These are phyloP conservation scores for Xylophagus ater DNA, from an alignment of 2,888 invertebrate genomes.

Conservation along the genomic window DNA sequence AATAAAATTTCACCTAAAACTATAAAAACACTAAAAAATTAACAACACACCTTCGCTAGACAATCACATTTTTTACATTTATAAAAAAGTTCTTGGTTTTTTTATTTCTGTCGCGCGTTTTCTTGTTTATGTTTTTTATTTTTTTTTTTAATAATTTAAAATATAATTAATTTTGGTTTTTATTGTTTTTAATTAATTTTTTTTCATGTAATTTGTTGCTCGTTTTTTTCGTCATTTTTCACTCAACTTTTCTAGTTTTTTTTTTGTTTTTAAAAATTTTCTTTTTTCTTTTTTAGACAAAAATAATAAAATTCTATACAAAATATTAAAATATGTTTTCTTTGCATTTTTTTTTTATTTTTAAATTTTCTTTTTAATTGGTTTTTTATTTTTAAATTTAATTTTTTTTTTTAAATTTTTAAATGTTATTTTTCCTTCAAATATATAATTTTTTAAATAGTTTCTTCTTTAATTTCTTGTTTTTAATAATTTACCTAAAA, in stretches of 20 bases:
- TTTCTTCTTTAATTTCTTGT: no score
- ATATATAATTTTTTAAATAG: no score
- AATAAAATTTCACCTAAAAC: no score
- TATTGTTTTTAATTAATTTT: slow-evolving; percentile 2
- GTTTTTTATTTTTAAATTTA: slow-evolving; percentile 4
- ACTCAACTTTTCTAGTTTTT: neutral
- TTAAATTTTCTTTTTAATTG: slow-evolving; percentile 3
- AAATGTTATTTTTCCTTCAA: slow-evolving; percentile 9
- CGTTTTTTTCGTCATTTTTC: slow-evolving; percentile 2
- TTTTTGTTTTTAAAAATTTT: slow-evolving; percentile 1
- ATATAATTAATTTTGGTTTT: neutral
- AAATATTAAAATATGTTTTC: slow-evolving; percentile 2
- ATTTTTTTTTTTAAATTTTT: slow-evolving; percentile 4
- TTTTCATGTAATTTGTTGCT: neutral
- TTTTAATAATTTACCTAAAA: no score
- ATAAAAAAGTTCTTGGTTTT: slow-evolving; percentile 7
- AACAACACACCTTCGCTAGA: slow-evolving; percentile 10
- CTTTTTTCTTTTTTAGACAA: neutral
- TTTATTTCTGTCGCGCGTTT: no score
- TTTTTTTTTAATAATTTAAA: neutral
- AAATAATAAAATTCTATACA: slow-evolving; percentile 3
- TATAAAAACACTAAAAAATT: slow-evolving; percentile 12
- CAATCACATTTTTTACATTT: slow-evolving; percentile 13
- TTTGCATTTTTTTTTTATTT: no score
- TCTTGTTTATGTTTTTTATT: neutral